phyloP scores from a whole-genome alignment of 2,888 invertebrate species.

The Orthosia incerta region DNA sequence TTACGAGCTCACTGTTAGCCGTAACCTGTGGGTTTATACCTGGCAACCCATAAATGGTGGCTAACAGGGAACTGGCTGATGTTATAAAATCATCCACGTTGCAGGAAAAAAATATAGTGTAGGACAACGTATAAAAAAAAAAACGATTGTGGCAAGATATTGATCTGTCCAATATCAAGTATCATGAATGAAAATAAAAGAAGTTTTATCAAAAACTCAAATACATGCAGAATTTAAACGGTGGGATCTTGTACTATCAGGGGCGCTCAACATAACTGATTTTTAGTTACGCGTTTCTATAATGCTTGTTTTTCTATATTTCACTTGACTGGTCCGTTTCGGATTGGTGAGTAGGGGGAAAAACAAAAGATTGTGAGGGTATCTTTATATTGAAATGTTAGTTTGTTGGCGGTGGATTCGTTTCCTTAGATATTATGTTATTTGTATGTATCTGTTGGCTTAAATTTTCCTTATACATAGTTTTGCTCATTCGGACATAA shows the following conservation, averaged over 20 bases:
- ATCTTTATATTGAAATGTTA: constrained; percentile 8
- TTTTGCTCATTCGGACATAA: neutral
- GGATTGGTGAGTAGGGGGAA: constrained; percentile 1
- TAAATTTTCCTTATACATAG: neutral
- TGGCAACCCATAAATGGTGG: too few species aligned
- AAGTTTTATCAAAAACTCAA: too few species aligned
- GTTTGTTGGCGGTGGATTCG: neutral
- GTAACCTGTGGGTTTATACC: too few species aligned
- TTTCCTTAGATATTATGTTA: neutral
- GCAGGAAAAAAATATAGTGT: too few species aligned
- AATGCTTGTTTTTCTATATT: constrained; percentile 31
- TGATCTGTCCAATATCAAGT: too few species aligned
- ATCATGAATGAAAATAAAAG: too few species aligned
- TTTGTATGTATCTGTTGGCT: constrained; percentile 1
- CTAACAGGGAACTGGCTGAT: too few species aligned
- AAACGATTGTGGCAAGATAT: too few species aligned
- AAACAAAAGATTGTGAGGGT: constrained; percentile 26
- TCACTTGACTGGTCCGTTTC: constrained; percentile 29
- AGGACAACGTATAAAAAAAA: too few species aligned
- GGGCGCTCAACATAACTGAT: constrained; percentile 46
- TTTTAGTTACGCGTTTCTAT: constrained; percentile 44
- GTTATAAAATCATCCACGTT: too few species aligned
- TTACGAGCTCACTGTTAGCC: too few species aligned
- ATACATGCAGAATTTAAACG: too few species aligned
- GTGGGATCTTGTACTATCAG: constrained; percentile 1